Evolutionary conservation across 2,113 vertebrate species (phyloP).

Genomic region (Myotis yumanensis): DNA sequence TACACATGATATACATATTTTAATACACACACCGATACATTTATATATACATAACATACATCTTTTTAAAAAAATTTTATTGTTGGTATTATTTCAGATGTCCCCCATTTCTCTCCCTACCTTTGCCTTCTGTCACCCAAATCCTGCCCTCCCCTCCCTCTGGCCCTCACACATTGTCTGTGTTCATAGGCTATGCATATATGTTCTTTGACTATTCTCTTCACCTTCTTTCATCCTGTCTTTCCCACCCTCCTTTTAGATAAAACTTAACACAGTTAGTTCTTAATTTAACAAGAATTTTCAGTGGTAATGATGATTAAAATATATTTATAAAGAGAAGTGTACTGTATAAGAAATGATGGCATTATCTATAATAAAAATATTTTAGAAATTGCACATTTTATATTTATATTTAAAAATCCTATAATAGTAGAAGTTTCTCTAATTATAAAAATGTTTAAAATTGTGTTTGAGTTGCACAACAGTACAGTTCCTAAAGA

Average conservation of each 20-base stretch:
- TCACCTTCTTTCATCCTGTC: background rate
- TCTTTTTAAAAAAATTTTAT: background rate
- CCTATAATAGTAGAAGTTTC: background rate
- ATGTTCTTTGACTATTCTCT: background rate
- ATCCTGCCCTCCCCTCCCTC: background rate
- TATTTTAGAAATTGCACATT: background rate
- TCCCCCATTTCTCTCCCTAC: background rate
- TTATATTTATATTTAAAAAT: constrained; percentile 31
- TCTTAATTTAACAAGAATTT: constrained; percentile 21
- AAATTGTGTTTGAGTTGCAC: constrained; percentile 35
- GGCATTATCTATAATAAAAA: background rate
- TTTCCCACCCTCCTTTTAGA: background rate
- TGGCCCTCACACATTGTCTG: background rate
- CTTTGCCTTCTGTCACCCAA: background rate
- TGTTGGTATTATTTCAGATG: background rate
- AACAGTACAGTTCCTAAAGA: constrained; percentile 27
- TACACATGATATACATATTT: too few relatives aligned
- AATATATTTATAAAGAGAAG: background rate
- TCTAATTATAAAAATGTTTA: background rate
- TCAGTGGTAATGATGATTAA: background rate
- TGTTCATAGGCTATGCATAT: background rate
- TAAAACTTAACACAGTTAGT: background rate
- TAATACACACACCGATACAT: background rate
- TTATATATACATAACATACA: background rate
- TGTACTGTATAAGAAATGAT: background rate